A percentile compares a stretch with the other conserved stretches of the same genome.
These are phyloP conservation scores for Sylvia borin DNA, from an alignment of 2,797 vertebrate genomes.

Conservation along the genomic window DNA sequence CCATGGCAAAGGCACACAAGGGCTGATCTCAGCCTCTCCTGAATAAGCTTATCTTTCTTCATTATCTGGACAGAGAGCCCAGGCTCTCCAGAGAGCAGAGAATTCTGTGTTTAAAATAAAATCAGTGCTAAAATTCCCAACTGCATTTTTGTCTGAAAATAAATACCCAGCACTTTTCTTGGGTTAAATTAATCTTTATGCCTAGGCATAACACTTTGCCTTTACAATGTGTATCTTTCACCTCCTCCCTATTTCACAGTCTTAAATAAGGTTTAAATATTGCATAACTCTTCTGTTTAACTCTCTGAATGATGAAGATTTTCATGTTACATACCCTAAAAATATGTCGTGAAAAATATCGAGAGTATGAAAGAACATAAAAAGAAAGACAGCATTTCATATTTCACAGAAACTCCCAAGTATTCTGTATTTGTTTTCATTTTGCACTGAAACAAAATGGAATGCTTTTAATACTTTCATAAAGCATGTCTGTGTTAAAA, in stretches of 20 bases:
- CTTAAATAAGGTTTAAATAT: constrained; percentile 47
- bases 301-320: background rate
- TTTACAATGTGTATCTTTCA: constrained; percentile 29
- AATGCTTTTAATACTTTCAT: background rate
- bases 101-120: background rate
- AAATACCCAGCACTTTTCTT: background rate
- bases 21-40: background rate
- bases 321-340: background rate
- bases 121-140: background rate
- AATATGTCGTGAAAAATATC: background rate
- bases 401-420: background rate
- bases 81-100: background rate
- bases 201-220: constrained; percentile 16
- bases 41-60: background rate
- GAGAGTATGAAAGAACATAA: background rate
- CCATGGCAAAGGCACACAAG: background rate
- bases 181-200: constrained; percentile 8
- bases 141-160: constrained; percentile 5
- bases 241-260: constrained; percentile 35
- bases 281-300: constrained; percentile 17
- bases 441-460: background rate
- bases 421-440: constrained; percentile 5
- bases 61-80: background rate
- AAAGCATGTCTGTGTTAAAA: background rate
- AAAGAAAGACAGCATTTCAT: background rate